A percentile compares a stretch with the other conserved stretches of the same genome.
Conservation (phyloP, 2,888 invertebrate genomes). For the Tupiocoris notatus region DNA sequence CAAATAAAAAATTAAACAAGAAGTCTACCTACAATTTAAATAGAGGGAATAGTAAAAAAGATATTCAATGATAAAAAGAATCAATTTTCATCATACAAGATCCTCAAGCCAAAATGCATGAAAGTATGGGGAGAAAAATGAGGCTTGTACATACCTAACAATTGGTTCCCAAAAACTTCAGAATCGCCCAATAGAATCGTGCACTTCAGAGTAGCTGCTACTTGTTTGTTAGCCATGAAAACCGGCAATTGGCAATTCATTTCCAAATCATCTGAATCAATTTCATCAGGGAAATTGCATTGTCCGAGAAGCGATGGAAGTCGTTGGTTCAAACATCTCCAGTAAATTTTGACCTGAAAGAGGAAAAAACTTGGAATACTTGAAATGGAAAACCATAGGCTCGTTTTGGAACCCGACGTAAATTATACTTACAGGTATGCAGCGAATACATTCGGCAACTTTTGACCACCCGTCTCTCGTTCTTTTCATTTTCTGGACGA, state of each 20-base stretch:
- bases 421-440: slow-evolving; percentile 15
- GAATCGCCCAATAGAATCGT: slow-evolving; percentile 12
- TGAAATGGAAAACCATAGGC: no score
- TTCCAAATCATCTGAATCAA: slow-evolving; percentile 25
- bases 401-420: background rate
- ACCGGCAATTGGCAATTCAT: slow-evolving; percentile 1
- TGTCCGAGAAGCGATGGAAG: slow-evolving; percentile 25
- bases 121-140: no score
- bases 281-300: slow-evolving; percentile 14
- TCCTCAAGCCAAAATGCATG: no score
- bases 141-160: slow-evolving; percentile 35
- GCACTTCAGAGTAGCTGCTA: slow-evolving; percentile 15
- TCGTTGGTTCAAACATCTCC: slow-evolving; percentile 32
- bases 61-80: no score
- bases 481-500: slow-evolving; percentile 13
- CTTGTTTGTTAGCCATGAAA: background rate
- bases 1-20: no score
- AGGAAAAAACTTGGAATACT: no score
- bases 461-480: slow-evolving; percentile 11
- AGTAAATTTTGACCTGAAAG: slow-evolving; percentile 30
- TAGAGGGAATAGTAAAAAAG: no score
- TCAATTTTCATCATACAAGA: no score
- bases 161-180: slow-evolving; percentile 19
- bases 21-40: no score
- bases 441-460: background rate